Evolutionary conservation across 2,113 vertebrate genomes (phyloP).

Genomic region (Poicephalus gulielmi): DNA sequence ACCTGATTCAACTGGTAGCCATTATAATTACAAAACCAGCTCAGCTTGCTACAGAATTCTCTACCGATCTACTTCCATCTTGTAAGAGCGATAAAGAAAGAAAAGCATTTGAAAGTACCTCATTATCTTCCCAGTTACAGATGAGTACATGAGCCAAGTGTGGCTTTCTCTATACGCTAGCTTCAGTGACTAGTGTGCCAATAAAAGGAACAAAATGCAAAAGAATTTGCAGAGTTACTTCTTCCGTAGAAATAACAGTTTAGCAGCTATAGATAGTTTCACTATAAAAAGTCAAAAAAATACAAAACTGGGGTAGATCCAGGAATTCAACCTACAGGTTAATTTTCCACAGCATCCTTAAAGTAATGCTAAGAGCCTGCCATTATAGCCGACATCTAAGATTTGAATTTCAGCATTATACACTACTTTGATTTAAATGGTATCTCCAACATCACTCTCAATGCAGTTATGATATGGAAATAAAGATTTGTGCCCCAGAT

Average conservation of each 20-base stretch:
- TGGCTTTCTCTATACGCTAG: not conserved
- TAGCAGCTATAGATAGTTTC: not conserved
- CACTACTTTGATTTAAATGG: not conserved
- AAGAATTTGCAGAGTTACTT: not conserved
- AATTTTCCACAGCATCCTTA: not conserved
- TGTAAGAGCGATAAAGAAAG: not conserved
- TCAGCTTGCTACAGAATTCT: not conserved
- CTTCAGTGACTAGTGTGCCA: not conserved
- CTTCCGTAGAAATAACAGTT: not conserved
- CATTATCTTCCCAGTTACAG: conserved; percentile 5
- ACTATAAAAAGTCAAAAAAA: not conserved
- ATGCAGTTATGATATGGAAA: not conserved
- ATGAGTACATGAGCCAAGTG: not conserved
- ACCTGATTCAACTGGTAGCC: not conserved
- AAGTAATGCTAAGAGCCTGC: not conserved
- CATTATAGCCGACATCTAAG: not conserved
- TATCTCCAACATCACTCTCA: not conserved
- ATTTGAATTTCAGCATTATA: not conserved
- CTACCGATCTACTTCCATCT: not conserved
- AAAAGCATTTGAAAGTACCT: not conserved
- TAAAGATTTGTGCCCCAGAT: not conserved
- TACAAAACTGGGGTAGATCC: not conserved
- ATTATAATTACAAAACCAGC: conserved; percentile 21
- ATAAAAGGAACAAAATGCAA: not conserved
- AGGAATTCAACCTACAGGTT: not conserved